Conservation (phyloP, 2,113 vertebrate species). For the Tragelaphus scriptus region DNA sequence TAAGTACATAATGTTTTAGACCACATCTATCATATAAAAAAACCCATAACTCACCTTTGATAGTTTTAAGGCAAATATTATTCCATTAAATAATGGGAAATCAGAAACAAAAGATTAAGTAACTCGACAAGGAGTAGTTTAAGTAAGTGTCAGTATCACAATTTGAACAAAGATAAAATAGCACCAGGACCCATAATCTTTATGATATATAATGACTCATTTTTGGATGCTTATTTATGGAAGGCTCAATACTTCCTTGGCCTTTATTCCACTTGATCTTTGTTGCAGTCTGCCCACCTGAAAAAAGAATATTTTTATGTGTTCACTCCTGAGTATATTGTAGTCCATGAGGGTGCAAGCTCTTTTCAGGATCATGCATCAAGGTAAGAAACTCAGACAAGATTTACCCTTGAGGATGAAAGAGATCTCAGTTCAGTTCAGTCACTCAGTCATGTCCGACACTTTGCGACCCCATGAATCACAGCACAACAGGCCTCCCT, state of each 20-base stretch:
- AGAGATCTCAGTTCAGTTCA: not conserved
- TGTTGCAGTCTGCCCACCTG: not conserved
- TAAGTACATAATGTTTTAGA: not conserved
- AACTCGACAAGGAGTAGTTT: not conserved
- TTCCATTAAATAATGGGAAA: not conserved
- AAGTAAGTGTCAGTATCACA: not conserved
- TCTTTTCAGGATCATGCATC: not conserved
- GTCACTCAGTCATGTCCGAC: too few relatives aligned
- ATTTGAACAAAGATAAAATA: not conserved
- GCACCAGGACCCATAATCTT: not conserved
- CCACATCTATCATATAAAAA: not conserved
- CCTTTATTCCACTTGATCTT: not conserved
- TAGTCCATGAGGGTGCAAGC: not conserved
- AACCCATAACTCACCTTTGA: not conserved
- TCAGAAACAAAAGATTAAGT: not conserved
- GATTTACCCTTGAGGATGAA: not conserved
- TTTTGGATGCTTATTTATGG: not conserved
- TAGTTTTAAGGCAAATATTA: not conserved
- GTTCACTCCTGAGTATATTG: not conserved
- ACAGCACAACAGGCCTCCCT: too few relatives aligned
- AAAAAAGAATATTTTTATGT: not conserved
- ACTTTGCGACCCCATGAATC: too few relatives aligned
- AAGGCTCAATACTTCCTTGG: not conserved
- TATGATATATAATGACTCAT: not conserved
- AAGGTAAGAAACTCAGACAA: not conserved